Conservation (phyloP, 2,888 invertebrate species). For the Coenonympha glycerion region DNA sequence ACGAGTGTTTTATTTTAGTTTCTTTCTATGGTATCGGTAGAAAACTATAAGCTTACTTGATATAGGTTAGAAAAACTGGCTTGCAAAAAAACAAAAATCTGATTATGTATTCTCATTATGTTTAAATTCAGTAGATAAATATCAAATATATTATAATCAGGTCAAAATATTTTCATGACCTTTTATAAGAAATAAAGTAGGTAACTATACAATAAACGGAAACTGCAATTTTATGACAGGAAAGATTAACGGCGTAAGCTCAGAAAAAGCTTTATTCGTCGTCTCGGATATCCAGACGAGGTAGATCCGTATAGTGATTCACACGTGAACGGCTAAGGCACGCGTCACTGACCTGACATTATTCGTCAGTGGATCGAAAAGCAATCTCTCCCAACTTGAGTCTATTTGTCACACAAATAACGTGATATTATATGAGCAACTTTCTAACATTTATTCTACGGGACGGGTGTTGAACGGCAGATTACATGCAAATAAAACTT, state of each 20-base stretch:
- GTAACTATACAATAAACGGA: no score
- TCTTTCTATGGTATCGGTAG: no score
- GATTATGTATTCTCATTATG: no score
- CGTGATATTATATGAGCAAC: constrained; percentile 63
- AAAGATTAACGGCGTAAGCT: background rate
- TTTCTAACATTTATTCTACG: constrained; percentile 45
- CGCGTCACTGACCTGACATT: constrained; percentile 67
- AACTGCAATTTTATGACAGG: no score
- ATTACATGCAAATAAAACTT: background rate
- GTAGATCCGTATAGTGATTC: constrained; percentile 61
- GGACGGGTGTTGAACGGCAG: constrained; percentile 19
- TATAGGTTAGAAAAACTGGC: no score
- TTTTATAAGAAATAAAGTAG: no score
- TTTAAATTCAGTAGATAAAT: no score
- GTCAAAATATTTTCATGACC: no score
- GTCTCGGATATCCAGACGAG: constrained; percentile 33
- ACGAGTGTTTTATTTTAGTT: no score
- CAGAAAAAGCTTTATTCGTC: background rate
- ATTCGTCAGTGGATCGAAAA: constrained; percentile 73
- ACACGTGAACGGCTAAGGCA: constrained; percentile 60
- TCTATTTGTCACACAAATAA: constrained; percentile 74
- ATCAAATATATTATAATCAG: no score
- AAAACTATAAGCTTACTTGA: no score
- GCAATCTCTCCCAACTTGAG: constrained; percentile 70
- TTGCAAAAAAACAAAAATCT: no score